A percentile compares a stretch with the other conserved stretches of the same genome.
Conservation (phyloP, 2,888 invertebrate species). For the Papilio elwesi region DNA sequence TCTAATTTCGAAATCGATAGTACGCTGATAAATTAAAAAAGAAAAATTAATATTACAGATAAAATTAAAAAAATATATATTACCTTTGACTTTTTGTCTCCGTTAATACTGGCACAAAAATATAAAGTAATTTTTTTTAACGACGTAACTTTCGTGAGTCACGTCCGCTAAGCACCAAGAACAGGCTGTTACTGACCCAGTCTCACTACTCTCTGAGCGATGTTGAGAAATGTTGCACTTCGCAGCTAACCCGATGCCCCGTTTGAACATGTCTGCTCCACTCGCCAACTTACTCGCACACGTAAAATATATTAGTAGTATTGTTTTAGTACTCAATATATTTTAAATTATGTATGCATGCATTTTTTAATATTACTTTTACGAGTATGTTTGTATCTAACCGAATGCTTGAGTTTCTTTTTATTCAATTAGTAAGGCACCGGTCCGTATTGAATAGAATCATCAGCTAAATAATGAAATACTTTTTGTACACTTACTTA, state of each 20-base stretch:
- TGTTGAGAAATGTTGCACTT: conserved; percentile 67
- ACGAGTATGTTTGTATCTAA: too few relatives aligned
- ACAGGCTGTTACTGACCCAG: conserved; percentile 58
- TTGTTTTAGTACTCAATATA: too few relatives aligned
- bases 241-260: conserved; percentile 46
- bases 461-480: too few relatives aligned
- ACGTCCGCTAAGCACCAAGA: conserved; percentile 52
- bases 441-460: too few relatives aligned
- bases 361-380: too few relatives aligned
- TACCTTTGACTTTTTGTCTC: conserved; percentile 28
- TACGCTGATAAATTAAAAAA: background rate
- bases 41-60: background rate
- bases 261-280: conserved; percentile 41
- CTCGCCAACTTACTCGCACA: background rate
- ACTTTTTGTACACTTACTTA: too few relatives aligned
- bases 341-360: too few relatives aligned
- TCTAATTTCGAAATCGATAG: conserved; percentile 28
- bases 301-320: background rate
- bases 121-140: conserved; percentile 45
- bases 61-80: conserved; percentile 8
- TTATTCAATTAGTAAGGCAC: too few relatives aligned
- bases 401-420: too few relatives aligned
- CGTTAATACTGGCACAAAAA: conserved; percentile 43
- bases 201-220: conserved; percentile 57
- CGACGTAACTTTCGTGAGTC: conserved; percentile 40